Conservation (phyloP, 2,113 vertebrate species). For the Campylorhamphus procurvoides region DNA sequence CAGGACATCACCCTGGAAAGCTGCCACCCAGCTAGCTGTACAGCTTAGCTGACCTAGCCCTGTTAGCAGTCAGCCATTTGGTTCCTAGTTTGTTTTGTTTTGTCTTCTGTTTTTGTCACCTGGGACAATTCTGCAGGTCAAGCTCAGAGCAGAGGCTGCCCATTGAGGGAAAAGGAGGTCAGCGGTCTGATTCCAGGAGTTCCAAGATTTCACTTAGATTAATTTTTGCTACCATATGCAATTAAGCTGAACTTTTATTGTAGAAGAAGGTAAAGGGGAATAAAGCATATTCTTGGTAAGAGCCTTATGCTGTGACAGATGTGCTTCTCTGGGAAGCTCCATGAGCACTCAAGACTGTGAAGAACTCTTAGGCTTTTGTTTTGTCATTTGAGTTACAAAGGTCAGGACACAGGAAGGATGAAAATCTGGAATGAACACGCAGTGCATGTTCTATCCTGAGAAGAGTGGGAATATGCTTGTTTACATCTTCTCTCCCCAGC, state of each 20-base stretch:
- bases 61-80: background rate
- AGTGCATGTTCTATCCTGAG: background rate
- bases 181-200: background rate
- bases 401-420: background rate
- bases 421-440: background rate
- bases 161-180: background rate
- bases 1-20: background rate
- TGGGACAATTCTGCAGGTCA: background rate
- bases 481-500: background rate
- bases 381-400: background rate
- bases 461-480: background rate
- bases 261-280: background rate
- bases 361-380: background rate
- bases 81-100: background rate
- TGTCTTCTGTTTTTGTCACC: too few relatives aligned
- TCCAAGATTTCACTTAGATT: background rate
- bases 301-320: background rate
- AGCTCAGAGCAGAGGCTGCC: background rate
- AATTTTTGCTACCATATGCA: background rate
- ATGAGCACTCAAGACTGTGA: background rate
- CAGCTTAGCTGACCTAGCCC: background rate
- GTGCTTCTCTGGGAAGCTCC: background rate
- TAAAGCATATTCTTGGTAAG: background rate
- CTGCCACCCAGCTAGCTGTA: background rate
- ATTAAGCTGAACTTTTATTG: background rate